Percentiles rank a stretch among this genome's conserved stretches.
phyloP scores from a whole-genome alignment of 2,113 vertebrate species.

The Sisor rabdophorus region DNA sequence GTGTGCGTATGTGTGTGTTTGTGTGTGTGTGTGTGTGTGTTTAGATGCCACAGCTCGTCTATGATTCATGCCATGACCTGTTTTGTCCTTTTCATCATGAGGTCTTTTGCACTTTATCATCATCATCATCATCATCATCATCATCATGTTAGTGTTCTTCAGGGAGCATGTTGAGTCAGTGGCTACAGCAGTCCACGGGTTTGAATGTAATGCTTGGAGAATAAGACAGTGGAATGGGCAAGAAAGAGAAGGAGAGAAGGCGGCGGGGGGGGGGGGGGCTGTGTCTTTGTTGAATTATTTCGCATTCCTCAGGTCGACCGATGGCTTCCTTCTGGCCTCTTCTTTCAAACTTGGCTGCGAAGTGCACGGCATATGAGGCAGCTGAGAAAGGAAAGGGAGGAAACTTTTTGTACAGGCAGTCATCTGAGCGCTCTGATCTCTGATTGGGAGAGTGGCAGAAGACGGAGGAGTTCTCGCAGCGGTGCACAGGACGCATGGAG shows the following conservation, averaged over 20 bases:
- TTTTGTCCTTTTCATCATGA: constrained; percentile 1
- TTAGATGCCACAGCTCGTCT: constrained; percentile 17
- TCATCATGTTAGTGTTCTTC: constrained; percentile 9
- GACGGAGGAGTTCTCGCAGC: constrained; percentile 35
- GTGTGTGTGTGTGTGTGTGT: constrained; percentile 18
- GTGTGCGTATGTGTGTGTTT: constrained; percentile 16
- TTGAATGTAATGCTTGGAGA: constrained; percentile 25
- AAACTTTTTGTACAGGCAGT: constrained; percentile 39
- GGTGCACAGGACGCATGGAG: constrained; percentile 41
- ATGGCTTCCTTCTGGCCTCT: constrained; percentile 38
- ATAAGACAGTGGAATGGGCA: constrained; percentile 1
- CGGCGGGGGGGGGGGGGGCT: background rate
- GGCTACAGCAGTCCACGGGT: constrained; percentile 22
- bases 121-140: constrained; percentile 1
- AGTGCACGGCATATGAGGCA: constrained; percentile 26
- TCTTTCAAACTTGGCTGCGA: constrained; percentile 38
- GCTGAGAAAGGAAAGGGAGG: constrained; percentile 28
- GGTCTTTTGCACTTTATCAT: background rate
- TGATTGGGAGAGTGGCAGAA: constrained; percentile 29
- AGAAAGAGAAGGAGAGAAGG: background rate
- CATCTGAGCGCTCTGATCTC: constrained; percentile 34
- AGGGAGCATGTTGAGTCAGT: constrained; percentile 20
- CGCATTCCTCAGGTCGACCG: constrained; percentile 32
- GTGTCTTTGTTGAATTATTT: constrained; percentile 53
- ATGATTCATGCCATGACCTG: constrained; percentile 38